Base-by-base conservation (phyloP, 2,888 invertebrate species). In the Lasioglossum oenotherae region DNA sequence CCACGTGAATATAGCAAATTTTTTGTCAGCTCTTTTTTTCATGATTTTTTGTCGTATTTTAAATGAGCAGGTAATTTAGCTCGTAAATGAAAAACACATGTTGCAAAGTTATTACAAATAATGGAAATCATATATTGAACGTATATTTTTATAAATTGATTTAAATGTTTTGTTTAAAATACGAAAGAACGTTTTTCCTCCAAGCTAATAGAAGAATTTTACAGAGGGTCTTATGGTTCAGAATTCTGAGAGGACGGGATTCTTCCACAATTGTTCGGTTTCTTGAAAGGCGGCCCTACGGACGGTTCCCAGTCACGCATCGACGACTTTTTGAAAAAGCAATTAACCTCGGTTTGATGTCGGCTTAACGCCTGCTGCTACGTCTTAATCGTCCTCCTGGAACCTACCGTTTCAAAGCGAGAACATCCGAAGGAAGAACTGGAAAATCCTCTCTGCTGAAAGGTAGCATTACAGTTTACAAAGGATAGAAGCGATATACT, bases 321-420 rank as follows among this genome's bases (percentile, higher is more conserved):
- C 76, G 38, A 27, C 16, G 76, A 72, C 19, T 76, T 81, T 80
- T 81, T 76, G 60, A 71, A 60, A 76, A 81, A 81, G 71, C 76
- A 72, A 81, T 81, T 46, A 81, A 60, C 81, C 38, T 72, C 71
- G 67, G 31, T 44, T 74, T 14, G 74, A 74, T 74, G 82, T 74
- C 82, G 53, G 53, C n/a, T 78, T 78, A 67, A 78, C 73, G 49
- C 67, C 19, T 74, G 49, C 67, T 46, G n/a, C 49, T 81, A 60
- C 78, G 19, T 69, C 78, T 78, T 41, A 64, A 73, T 67, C 19
- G 31, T 35, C 78, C n/a, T 64, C n/a, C 74, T 53, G 49, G 41
- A 67, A 69, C 67, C 19, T 35, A 53, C 31, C 27, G 31, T 44
- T 74, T 49, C 53, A 57, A 23, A 67, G 71, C 41, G 31, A 67